Evolutionary conservation across 2,888 invertebrate genomes (phyloP), one percentile per base, ranked within the genome.

Genomic region (Cheilosia urbana): DNA sequence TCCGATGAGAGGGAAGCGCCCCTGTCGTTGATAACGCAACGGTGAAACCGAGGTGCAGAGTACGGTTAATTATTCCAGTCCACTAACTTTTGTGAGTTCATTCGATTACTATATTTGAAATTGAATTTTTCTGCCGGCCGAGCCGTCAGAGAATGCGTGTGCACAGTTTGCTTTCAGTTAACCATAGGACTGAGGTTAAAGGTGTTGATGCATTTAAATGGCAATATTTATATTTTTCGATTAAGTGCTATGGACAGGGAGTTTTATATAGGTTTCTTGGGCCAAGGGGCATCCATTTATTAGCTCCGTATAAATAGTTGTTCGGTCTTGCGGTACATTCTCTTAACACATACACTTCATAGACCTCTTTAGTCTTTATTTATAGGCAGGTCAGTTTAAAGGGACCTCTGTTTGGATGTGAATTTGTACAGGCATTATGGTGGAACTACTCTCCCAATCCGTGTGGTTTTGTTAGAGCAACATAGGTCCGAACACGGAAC

Each of bases 1-100:
- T 24, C 13, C 24, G 51, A 24, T 15, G 51, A 13, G 15, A 51
- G n/a, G 30, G n/a, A 6, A 47, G 30, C 27, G 6, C 17, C 55
- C 17, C 27, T 30, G 15, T 6, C 1, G 55, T 27, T 55, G 55
- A 55, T 55, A 55, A 30, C 55, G 30, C 30, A 55, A 11, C 55
- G 7, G 55, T 30, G 30, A 55, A 55, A 11, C 55, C 49, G 24
- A 51, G 60, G 24, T n/a, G 60, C 40, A 42, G 68, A 37, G 42
- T 53, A 30, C 68, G 45, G 42, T 42, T 55, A 42, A 45, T 68
- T 68, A 68, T 68, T 55, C 68, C 68, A 68, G 68, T 45, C 17
- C 55, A 42, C 42, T 55, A 42, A 60, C 19, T 60, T 60, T 60
- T 15, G 24, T 21, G 42, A 66, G 27, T 68, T 55, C 13, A 68